Evolutionary conservation across 2,888 invertebrate genomes (phyloP), one percentile per base, ranked within the genome.

Genomic region (Hanleya hanleyi): DNA sequence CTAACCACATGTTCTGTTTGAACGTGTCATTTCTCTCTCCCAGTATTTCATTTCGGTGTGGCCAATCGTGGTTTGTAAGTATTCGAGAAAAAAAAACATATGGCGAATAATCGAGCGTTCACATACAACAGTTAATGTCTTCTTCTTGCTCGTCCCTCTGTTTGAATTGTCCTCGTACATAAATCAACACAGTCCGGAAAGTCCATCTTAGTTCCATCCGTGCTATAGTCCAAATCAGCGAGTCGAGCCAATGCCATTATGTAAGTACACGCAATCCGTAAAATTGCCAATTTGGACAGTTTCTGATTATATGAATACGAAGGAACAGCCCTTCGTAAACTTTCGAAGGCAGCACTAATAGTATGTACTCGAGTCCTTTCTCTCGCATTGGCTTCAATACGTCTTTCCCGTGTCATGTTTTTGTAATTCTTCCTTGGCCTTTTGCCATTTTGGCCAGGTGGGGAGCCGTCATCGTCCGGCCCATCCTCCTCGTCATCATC

Each of bases 311-410:
- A 95, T 51, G 97, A 96, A 90, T 97, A 97, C 0, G 97, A 94
- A 1, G 97, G 97, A 57, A 98, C 95, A 0, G 96, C 93, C 74
- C 93, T 92, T 61, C 97, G 92, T 12, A 98, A 92, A 0, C 95
- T 96, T 81, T 98, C 97, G 89, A 97, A 98, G 0, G 97, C 97
- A 0, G 97, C 97, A 86, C 97, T 97, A 80, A 98, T 98, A 0
- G 97, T 97, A 90, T 98, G 97, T 0, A 98, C 97, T 68, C 97
- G 92, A 6, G 97, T 96, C 74, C 97, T 92, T 89, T 98, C 97
- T 5, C 97, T 92, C 0, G 97, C 97, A 88, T 98, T 98, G 0
- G 97, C 97, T 89, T 98, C 97, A 87, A 97, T 96, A 79, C 97
- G 92, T 81, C 97, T 92, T 89, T 97, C 97, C 29, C 96, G 92